phyloP scores from a whole-genome alignment of 2,797 vertebrate genomes.

The Mastacembelus armatus region DNA sequence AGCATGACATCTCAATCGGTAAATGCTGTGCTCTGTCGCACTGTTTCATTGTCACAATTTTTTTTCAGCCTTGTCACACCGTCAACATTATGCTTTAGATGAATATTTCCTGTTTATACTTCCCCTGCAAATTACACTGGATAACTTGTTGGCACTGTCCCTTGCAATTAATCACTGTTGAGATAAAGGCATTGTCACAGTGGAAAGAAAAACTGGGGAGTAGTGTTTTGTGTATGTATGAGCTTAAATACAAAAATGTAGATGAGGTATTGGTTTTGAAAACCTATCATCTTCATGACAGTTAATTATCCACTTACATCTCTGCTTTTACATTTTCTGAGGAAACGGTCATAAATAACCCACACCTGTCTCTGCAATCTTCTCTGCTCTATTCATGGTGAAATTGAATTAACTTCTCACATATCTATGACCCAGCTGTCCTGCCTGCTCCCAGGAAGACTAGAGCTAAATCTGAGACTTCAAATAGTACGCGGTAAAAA shows the following conservation, averaged over 20 bases:
- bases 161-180: slow-evolving; percentile 63
- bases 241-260: slow-evolving; percentile 25
- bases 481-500: slow-evolving; percentile 27
- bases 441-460: slow-evolving; percentile 38
- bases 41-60: slow-evolving; percentile 30
- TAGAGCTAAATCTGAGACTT: slow-evolving; percentile 44
- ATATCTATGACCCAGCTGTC: slow-evolving; percentile 58
- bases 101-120: slow-evolving; percentile 68
- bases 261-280: slow-evolving; percentile 27
- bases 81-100: slow-evolving; percentile 28
- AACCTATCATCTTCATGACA: slow-evolving; percentile 47
- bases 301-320: slow-evolving; percentile 61
- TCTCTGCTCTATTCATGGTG: background rate
- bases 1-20: slow-evolving; percentile 52
- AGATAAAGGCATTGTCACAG: slow-evolving; percentile 58
- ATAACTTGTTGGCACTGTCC: slow-evolving; percentile 70
- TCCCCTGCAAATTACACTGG: slow-evolving; percentile 54
- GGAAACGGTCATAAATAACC: slow-evolving; percentile 52
- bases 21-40: slow-evolving; percentile 59
- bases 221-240: slow-evolving; percentile 38
- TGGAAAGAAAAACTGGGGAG: background rate
- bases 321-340: slow-evolving; percentile 41
- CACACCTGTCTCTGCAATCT: slow-evolving; percentile 58
- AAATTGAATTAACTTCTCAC: slow-evolving; percentile 69
- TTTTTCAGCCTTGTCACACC: slow-evolving; percentile 14